These are phyloP conservation scores for Odocoileus hemionus DNA, from an alignment of 2,113 vertebrate genomes.

Conservation along the genomic window DNA sequence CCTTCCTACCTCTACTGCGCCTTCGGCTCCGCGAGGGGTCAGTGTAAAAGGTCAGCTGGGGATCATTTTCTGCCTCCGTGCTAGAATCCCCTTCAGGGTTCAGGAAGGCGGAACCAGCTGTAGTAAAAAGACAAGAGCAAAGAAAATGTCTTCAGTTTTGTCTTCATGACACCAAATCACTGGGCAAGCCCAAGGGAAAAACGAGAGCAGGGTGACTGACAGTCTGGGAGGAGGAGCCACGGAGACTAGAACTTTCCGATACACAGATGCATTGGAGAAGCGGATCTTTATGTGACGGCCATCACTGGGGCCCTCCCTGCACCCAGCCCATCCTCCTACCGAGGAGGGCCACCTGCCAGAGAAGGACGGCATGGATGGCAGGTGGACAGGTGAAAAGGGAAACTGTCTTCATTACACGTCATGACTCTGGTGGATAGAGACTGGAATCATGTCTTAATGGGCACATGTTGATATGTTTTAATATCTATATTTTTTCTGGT, in stretches of 20 bases:
- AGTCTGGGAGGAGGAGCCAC: not conserved
- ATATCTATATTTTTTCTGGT: not conserved
- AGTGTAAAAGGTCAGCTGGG: constrained; percentile 98
- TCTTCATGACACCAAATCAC: not conserved
- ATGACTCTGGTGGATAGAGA: not conserved
- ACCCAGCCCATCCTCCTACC: not conserved
- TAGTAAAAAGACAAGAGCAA: not conserved
- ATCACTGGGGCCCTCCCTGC: not conserved
- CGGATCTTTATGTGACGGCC: not conserved
- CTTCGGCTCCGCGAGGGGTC: constrained; percentile 95
- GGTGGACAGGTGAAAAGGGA: not conserved
- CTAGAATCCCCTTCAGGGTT: constrained; percentile 98
- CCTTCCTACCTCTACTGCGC: constrained; percentile 91
- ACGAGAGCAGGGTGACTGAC: not conserved
- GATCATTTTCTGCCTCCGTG: constrained; percentile 96
- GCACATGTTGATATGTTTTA: not conserved
- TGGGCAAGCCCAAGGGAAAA: not conserved
- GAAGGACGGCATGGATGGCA: too few species aligned
- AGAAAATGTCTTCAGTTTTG: not conserved
- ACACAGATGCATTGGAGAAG: not conserved
- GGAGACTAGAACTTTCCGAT: not conserved
- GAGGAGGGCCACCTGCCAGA: not conserved
- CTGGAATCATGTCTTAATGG: not conserved
- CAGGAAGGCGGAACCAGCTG: constrained; percentile 96
- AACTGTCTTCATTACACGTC: not conserved